Base-by-base conservation (phyloP, 1,140 invertebrate species). In the Drosophila funebris region DNA sequence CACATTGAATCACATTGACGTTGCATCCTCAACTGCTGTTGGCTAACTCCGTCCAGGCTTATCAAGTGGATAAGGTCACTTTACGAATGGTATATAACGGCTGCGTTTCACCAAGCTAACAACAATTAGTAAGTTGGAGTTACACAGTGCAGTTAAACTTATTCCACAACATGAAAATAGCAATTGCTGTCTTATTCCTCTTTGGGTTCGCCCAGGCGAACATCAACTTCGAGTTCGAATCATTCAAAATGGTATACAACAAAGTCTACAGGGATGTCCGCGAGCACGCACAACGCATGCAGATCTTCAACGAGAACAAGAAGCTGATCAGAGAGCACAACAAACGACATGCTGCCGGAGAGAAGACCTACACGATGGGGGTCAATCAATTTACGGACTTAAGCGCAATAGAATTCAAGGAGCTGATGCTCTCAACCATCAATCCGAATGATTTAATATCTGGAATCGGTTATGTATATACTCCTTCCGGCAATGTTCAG, bases 151-250 rank as follows among this genome's bases (percentile, higher is more conserved):
- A n/a, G n/a, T n/a, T n/a, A n/a, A n/a, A n/a, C n/a, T n/a, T n/a
- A n/a, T n/a, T n/a, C n/a, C n/a, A n/a, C 67, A 89, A 97, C 96
- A 50, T 50, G 46, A 46, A 46, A 22, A 1, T 6, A 46, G 20
- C 5, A 24, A 11, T 46, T 0, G 20, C n/a, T 2, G 11, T 46
- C 6, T 46, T 46, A 16, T 16, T 16, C 6, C 22, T 46, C 3
- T 6, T 50, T 8, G 24, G 8, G 7, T 14, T 31, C 5, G 46
- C 24, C 5, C 24, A 27, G 24, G 24, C 24, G 0, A 1, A 27
- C 0, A 5, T 5, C 24, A 27, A 5, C 24, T 27, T 8, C 6
- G 37, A 57, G 14, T 57, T 57, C 4, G 5, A 31, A 0, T 4
- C 3, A 39, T 58, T 58, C 7, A 58, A 58, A 5, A 1, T 33